These are phyloP conservation scores for Mormyrops attenuatus DNA, from an alignment of 2,797 vertebrate species.

Conservation along the genomic window DNA sequence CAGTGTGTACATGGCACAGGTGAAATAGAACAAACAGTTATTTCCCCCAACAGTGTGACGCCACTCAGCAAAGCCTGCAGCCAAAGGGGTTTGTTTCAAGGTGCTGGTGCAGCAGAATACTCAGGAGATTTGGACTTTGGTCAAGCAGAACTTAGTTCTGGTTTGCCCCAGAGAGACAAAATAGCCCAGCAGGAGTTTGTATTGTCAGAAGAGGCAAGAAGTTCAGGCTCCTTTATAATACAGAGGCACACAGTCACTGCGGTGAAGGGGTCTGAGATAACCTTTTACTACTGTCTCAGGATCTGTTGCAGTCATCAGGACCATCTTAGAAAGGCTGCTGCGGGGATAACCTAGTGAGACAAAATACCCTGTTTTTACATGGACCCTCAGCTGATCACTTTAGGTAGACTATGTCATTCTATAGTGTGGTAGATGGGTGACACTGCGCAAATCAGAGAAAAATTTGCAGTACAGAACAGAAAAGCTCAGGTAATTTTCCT, in stretches of 20 bases:
- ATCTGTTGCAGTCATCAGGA: neutral
- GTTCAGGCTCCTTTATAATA: neutral
- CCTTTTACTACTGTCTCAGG: neutral
- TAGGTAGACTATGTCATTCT: neutral
- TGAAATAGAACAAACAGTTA: neutral
- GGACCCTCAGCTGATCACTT: neutral
- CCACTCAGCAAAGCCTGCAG: neutral
- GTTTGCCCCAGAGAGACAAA: neutral
- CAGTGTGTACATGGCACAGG: neutral
- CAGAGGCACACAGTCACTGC: neutral
- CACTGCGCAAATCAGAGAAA: neutral
- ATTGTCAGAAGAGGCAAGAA: neutral
- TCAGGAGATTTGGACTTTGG: neutral
- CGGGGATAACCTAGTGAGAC: neutral
- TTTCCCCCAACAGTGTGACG: neutral
- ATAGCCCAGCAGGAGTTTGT: neutral
- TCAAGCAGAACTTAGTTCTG: neutral
- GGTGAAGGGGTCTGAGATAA: neutral
- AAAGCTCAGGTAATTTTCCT: neutral
- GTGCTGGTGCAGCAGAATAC: neutral
- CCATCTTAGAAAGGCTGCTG: neutral
- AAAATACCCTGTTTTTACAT: neutral
- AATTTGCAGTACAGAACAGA: neutral
- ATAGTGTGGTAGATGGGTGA: neutral
- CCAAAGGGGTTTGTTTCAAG: neutral